Evolutionary conservation across 2,113 vertebrate species (phyloP).

Genomic region (Malaclemys terrapin): DNA sequence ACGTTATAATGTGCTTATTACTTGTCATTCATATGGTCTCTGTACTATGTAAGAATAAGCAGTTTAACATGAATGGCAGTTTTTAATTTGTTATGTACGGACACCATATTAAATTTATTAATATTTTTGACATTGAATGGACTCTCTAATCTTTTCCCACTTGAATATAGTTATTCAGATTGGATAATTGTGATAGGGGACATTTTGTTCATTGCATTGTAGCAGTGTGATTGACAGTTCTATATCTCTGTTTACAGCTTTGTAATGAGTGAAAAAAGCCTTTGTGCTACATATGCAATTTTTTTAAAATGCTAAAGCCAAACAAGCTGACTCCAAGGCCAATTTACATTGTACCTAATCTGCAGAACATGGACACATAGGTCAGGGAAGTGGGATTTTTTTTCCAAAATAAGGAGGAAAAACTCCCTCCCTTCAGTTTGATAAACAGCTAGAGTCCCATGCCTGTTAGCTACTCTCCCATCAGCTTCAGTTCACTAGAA

Average conservation of each 20-base stretch:
- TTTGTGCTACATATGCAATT: neutral
- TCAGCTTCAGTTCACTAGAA: neutral
- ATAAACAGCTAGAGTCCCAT: neutral
- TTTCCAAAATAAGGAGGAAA: neutral
- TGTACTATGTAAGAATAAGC: neutral
- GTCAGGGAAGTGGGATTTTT: neutral
- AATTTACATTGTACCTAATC: neutral
- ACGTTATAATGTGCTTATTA: neutral
- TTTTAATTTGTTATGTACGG: neutral
- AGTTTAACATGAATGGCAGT: neutral
- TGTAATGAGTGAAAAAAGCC: neutral
- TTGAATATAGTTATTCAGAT: neutral
- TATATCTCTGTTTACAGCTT: neutral
- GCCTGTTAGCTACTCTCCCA: neutral
- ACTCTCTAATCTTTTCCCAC: neutral
- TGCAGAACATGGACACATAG: neutral
- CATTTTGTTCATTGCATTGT: neutral
- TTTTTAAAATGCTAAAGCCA: neutral
- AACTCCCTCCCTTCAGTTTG: neutral
- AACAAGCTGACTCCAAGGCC: neutral
- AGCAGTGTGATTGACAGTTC: neutral
- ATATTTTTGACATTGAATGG: neutral
- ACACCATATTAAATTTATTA: neutral
- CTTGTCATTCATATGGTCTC: neutral
- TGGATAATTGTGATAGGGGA: neutral